A percentile compares a stretch with the other conserved stretches of the same genome.
phyloP scores from a whole-genome alignment of 2,113 vertebrate species.

The Anoplopoma fimbria region DNA sequence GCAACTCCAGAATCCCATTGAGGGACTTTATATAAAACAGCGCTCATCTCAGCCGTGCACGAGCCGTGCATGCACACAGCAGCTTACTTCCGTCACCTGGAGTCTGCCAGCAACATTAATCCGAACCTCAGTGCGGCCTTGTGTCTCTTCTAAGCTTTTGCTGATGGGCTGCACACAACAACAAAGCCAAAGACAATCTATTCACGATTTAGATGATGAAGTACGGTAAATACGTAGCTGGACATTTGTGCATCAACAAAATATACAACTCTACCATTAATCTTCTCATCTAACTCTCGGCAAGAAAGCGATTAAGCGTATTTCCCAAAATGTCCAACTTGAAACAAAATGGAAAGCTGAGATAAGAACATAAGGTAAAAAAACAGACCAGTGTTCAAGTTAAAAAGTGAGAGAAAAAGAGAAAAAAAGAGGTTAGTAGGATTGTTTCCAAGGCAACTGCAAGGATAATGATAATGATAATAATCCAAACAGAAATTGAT shows the following conservation, averaged over 20 bases:
- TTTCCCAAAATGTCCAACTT: no score
- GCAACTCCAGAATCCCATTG: constrained; percentile 15
- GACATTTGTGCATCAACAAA: no score
- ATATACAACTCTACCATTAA: no score
- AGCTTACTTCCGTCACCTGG: constrained; percentile 42
- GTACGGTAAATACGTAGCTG: no score
- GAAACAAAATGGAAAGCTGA: not conserved
- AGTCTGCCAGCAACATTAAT: constrained; percentile 31
- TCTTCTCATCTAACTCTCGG: no score
- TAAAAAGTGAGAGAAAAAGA: not conserved
- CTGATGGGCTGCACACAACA: no score
- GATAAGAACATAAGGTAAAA: not conserved
- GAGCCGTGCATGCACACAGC: not conserved
- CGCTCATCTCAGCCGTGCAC: no score
- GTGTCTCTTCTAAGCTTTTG: no score
- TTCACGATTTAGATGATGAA: no score
- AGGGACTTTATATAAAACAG: constrained; percentile 11
- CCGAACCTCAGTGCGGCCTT: no score
- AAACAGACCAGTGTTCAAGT: not conserved
- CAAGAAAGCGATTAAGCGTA: no score
- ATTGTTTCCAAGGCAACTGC: constrained; percentile 25
- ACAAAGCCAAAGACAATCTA: no score
- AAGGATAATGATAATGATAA: constrained; percentile 32
- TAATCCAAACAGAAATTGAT: constrained; percentile 20
- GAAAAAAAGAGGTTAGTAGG: not conserved